A percentile compares a stretch with the other conserved stretches of the same genome.
These are phyloP conservation scores for Mesembrinibis cayennensis DNA, from an alignment of 2,113 vertebrate genomes.

Conservation along the genomic window DNA sequence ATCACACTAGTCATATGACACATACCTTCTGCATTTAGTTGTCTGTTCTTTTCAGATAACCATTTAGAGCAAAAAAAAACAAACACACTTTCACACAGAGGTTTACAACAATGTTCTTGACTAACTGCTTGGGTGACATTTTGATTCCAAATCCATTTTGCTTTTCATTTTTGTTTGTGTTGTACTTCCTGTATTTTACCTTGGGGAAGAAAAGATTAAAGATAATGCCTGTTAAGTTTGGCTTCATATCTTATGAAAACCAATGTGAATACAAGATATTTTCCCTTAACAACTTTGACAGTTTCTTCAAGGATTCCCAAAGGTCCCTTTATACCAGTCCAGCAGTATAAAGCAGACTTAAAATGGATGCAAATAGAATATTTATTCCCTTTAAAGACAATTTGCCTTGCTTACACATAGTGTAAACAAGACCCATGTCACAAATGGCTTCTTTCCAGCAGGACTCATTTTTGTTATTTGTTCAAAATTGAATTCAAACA, in stretches of 20 bases:
- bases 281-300: background rate
- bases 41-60: background rate
- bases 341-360: background rate
- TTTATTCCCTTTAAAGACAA: background rate
- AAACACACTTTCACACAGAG: background rate
- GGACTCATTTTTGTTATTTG: background rate
- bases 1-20: background rate
- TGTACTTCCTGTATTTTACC: background rate
- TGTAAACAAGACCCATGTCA: background rate
- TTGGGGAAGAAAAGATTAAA: background rate
- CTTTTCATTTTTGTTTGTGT: background rate
- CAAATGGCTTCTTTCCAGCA: background rate
- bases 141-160: background rate
- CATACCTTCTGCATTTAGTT: background rate
- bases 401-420: background rate
- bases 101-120: background rate
- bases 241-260: background rate
- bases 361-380: background rate
- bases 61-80: background rate
- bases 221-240: background rate
- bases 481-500: constrained; percentile 49
- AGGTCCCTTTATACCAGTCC: background rate
- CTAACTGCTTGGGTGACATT: background rate
- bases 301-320: background rate
- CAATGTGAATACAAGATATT: background rate